These are phyloP conservation scores for Schrankia costaestrigalis DNA, from an alignment of 2,888 invertebrate genomes.

Conservation along the genomic window DNA sequence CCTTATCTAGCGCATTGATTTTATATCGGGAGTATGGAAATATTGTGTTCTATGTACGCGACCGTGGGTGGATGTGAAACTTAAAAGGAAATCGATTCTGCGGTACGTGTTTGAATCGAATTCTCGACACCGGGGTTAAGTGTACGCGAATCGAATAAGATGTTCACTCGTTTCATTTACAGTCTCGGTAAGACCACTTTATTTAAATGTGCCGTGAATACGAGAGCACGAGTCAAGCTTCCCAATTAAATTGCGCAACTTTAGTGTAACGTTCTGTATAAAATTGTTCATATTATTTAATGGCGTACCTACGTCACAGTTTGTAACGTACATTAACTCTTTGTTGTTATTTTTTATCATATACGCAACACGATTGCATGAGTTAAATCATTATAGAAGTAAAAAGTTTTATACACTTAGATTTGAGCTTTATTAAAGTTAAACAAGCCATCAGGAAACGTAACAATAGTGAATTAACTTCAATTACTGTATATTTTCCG, in stretches of 20 bases:
- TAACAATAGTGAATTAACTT: conserved; percentile 4
- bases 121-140: conserved; percentile 65
- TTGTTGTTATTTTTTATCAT: too few relatives aligned
- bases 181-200: conserved; percentile 22
- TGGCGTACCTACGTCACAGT: too few relatives aligned
- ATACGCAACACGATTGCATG: too few relatives aligned
- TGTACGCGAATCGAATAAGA: conserved; percentile 62
- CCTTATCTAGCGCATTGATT: conserved; percentile 29
- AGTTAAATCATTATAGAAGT: not conserved
- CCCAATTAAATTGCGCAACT: conserved; percentile 26
- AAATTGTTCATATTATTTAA: conserved; percentile 13
- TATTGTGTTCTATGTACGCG: conserved; percentile 40
- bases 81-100: conserved; percentile 64
- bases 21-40: conserved; percentile 44
- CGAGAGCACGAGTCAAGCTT: conserved; percentile 20
- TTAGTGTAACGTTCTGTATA: conserved; percentile 16
- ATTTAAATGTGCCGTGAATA: conserved; percentile 16
- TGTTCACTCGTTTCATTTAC: conserved; percentile 43
- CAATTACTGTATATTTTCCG: conserved; percentile 7
- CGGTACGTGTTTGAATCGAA: conserved; percentile 56
- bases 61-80: conserved; percentile 64
- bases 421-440: not conserved
- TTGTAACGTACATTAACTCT: too few relatives aligned
- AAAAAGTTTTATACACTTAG: too few relatives aligned
- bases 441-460: not conserved